A percentile compares a stretch with the other conserved stretches of the same genome.
Evolutionary conservation across 2,113 vertebrate genomes (phyloP).

Genomic region (Porphyrio hochstetteri): DNA sequence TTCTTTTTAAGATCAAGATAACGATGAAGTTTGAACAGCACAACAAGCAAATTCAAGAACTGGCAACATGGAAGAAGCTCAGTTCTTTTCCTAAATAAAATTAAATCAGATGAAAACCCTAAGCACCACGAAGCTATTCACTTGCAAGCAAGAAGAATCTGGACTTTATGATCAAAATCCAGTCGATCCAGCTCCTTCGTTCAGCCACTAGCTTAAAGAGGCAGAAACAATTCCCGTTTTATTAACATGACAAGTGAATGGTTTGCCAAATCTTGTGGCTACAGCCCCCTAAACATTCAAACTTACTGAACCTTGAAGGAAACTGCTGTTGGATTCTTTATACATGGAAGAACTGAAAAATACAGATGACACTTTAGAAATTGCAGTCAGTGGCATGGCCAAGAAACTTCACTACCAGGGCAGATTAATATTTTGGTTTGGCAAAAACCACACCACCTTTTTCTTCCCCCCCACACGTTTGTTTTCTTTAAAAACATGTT

Average conservation of each 20-base stretch:
- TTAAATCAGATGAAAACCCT: not conserved
- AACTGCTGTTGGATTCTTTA: constrained; percentile 48
- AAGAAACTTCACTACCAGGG: constrained; percentile 28
- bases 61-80: not conserved
- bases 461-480: constrained; percentile 7
- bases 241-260: constrained; percentile 43
- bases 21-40: constrained; percentile 3
- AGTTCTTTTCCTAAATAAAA: not conserved
- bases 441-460: constrained; percentile 37
- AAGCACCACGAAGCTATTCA: not conserved
- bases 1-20: constrained; percentile 33
- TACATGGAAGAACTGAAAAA: constrained; percentile 34
- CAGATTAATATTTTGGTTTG: constrained; percentile 35
- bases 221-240: constrained; percentile 56
- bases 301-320: constrained; percentile 57
- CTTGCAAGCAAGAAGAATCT: not conserved
- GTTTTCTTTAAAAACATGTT: constrained; percentile 51
- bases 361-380: constrained; percentile 52
- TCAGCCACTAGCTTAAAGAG: constrained; percentile 26
- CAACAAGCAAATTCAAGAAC: not conserved
- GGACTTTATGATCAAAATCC: constrained; percentile 27
- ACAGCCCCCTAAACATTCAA: constrained; percentile 37
- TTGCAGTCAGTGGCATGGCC: not conserved
- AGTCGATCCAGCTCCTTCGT: constrained; percentile 20
- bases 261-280: constrained; percentile 53